Conservation (phyloP, 2,797 vertebrate genomes). For the Enteromius trimaculatus region DNA sequence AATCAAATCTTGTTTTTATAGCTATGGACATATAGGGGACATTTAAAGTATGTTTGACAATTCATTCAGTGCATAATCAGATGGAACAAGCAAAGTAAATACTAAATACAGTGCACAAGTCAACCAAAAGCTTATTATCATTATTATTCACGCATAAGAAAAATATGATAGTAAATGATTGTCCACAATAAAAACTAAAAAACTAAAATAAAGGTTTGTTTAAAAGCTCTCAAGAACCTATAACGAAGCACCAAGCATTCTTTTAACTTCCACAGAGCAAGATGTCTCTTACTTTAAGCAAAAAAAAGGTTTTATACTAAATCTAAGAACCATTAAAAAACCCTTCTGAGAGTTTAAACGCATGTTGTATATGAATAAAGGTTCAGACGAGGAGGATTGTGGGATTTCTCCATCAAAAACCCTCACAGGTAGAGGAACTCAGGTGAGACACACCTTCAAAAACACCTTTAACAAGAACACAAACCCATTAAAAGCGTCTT, state of each 20-base stretch:
- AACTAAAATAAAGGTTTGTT: background rate
- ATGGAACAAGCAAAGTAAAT: background rate
- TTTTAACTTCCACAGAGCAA: background rate
- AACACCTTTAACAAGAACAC: background rate
- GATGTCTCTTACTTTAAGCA: no score
- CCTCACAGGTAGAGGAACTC: slow-evolving; percentile 35
- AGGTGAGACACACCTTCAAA: slow-evolving; percentile 14
- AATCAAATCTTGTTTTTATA: background rate
- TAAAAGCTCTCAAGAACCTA: background rate
- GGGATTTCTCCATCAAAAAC: background rate
- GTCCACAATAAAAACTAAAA: no score
- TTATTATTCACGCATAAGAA: background rate
- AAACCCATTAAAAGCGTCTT: background rate
- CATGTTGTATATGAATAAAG: background rate
- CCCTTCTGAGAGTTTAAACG: background rate
- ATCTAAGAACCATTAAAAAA: background rate
- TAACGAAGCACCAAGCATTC: background rate
- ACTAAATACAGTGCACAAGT: background rate
- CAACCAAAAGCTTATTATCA: background rate
- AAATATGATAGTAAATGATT: background rate
- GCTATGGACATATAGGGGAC: no score
- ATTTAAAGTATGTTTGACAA: background rate
- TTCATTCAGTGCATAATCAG: background rate
- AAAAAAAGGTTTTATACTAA: background rate
- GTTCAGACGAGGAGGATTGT: background rate